phyloP scores from a whole-genome alignment of 2,888 invertebrate species.

The Tineola bisselliella region DNA sequence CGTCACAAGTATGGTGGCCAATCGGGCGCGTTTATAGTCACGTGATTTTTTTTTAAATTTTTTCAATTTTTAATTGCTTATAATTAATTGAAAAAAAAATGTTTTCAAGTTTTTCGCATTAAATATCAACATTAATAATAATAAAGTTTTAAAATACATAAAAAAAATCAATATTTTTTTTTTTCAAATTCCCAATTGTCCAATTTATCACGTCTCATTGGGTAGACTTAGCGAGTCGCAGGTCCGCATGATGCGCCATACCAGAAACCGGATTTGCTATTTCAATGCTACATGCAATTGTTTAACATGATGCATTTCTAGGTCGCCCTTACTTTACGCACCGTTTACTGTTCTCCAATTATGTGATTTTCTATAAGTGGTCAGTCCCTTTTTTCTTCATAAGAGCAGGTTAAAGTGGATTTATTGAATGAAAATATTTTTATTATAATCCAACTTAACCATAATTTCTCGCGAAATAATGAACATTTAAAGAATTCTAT shows the following conservation, averaged over 20 bases:
- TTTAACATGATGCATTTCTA: conserved; percentile 26
- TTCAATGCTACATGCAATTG: not conserved
- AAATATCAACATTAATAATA: no score
- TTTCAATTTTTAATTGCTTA: no score
- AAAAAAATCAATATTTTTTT: no score
- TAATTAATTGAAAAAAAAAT: no score
- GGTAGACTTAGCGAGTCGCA: conserved; percentile 14
- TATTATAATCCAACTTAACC: not conserved
- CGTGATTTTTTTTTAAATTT: no score
- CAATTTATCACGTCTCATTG: conserved; percentile 39
- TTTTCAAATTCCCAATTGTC: no score
- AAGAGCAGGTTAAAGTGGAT: not conserved
- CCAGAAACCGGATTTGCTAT: not conserved
- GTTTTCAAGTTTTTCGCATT: no score
- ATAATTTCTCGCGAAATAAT: no score
- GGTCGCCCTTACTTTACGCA: conserved; percentile 54
- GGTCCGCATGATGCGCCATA: not conserved
- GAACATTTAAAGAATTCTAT: no score
- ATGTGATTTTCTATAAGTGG: conserved; percentile 65
- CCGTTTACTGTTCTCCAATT: conserved; percentile 66
- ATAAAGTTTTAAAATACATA: no score
- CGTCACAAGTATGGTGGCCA: no score
- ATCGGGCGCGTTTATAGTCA: no score
- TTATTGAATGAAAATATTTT: conserved; percentile 1
- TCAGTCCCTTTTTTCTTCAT: conserved; percentile 41